Percentiles rank a stretch among this genome's conserved stretches.
Conservation (phyloP, 2,797 vertebrate genomes). For the Micropoecilia bifurca region DNA sequence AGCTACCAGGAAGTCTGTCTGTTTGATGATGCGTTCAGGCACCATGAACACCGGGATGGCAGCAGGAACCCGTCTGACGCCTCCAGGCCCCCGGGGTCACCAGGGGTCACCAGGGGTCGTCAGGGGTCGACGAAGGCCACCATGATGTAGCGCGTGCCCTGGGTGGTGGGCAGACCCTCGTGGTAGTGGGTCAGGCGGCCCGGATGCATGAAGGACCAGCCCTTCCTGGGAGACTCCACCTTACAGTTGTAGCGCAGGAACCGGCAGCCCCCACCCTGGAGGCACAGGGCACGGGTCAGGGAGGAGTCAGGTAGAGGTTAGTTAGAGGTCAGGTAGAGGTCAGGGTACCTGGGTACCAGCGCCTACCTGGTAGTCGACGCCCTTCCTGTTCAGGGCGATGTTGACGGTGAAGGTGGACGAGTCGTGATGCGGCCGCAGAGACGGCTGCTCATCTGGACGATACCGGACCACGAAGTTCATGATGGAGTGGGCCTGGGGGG, state of each 20-base stretch:
- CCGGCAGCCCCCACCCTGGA: slow-evolving; percentile 88
- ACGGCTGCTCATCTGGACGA: slow-evolving; percentile 89
- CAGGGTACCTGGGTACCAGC: too few relatives aligned
- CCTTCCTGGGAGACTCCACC: slow-evolving; percentile 87
- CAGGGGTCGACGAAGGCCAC: slow-evolving; percentile 92
- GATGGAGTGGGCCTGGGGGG: slow-evolving; percentile 83
- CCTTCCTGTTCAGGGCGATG: slow-evolving; percentile 87
- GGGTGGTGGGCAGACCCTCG: slow-evolving; percentile 88
- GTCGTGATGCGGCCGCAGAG: slow-evolving; percentile 88
- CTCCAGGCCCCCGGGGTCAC: too few relatives aligned
- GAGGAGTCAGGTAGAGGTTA: too few relatives aligned
- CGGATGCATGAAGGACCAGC: slow-evolving; percentile 91
- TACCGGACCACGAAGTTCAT: slow-evolving; percentile 95
- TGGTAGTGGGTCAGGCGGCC: slow-evolving; percentile 92
- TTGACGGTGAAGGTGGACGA: slow-evolving; percentile 93
- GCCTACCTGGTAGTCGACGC: slow-evolving; percentile 83
- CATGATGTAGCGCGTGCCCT: slow-evolving; percentile 91
- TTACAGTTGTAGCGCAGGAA: slow-evolving; percentile 88
- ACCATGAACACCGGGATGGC: too few relatives aligned
- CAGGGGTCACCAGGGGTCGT: too few relatives aligned
- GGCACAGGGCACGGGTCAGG: not conserved
- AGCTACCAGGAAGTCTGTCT: not conserved
- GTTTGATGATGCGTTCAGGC: not conserved
- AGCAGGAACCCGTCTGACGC: not conserved
- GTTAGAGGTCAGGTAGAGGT: too few relatives aligned